phyloP scores from a whole-genome alignment of 2,797 vertebrate species.

The Arrhamphus sclerolepis region DNA sequence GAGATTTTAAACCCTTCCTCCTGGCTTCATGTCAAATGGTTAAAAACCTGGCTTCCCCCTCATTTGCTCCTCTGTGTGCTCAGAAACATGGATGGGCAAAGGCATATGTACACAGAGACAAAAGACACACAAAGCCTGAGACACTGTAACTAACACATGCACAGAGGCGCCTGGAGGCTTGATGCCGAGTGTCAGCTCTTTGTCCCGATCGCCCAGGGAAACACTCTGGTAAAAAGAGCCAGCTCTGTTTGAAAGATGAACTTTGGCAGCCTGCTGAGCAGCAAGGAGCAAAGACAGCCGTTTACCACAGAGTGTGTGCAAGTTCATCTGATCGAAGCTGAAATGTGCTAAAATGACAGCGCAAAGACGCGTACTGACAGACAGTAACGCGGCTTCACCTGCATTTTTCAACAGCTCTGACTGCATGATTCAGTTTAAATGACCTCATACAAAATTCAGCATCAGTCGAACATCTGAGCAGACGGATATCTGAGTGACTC shows the following conservation, averaged over 20 bases:
- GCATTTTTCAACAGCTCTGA: conserved; percentile 39
- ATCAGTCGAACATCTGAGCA: conserved; percentile 18
- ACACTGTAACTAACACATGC: conserved; percentile 45
- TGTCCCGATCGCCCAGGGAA: conserved; percentile 55
- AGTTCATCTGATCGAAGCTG: background rate
- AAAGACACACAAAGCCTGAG: conserved; percentile 40
- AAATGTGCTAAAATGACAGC: background rate
- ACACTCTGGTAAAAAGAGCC: conserved; percentile 54
- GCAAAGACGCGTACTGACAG: background rate
- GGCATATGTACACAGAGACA: conserved; percentile 44
- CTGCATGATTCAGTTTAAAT: conserved; percentile 40
- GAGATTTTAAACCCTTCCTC: conserved; percentile 43
- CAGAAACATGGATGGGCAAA: conserved; percentile 30
- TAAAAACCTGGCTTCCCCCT: conserved; percentile 48
- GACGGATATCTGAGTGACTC: conserved; percentile 1
- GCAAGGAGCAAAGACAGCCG: conserved; percentile 25
- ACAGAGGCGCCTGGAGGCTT: conserved; percentile 46
- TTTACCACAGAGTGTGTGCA: conserved; percentile 23
- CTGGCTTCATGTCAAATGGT: conserved; percentile 55
- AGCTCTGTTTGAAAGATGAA: conserved; percentile 57
- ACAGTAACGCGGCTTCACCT: conserved; percentile 18
- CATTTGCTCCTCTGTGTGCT: conserved; percentile 34
- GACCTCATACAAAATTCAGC: conserved; percentile 50
- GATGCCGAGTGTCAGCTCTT: conserved; percentile 67
- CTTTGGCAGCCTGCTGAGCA: conserved; percentile 64